Evolutionary conservation across 1,140 invertebrate species (phyloP).

Genomic region (Pemphigus obesinymphae): DNA sequence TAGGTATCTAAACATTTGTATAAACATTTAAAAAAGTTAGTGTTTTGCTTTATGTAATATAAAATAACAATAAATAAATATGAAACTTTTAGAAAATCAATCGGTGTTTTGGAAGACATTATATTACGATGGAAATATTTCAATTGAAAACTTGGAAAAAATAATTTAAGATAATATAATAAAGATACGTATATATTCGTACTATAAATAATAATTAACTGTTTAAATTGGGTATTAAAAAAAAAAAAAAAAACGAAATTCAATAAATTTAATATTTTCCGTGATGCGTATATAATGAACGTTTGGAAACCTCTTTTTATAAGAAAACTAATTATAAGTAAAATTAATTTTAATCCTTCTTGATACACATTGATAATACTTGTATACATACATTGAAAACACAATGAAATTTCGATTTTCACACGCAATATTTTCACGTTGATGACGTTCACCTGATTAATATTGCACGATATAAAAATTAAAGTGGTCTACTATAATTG

Average conservation of each 20-base stretch:
- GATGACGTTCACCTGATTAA: not conserved
- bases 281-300: not conserved
- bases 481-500: not conserved
- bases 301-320: not conserved
- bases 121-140: not conserved
- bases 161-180: not conserved
- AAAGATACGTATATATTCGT: too few species aligned
- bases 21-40: not conserved
- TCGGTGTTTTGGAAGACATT: not conserved
- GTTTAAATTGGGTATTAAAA: not conserved
- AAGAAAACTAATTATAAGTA: not conserved
- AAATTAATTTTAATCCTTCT: conserved; percentile 7
- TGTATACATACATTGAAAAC: not conserved
- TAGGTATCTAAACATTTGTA: not conserved
- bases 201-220: not conserved
- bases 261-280: not conserved
- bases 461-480: not conserved
- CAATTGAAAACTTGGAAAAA: not conserved
- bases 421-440: not conserved
- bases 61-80: not conserved
- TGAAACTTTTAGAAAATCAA: not conserved
- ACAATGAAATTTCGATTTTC: not conserved
- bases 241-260: not conserved
- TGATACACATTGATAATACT: not conserved
- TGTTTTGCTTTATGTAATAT: not conserved